Percentiles rank a stretch among this genome's conserved stretches.
Evolutionary conservation across 2,797 vertebrate genomes (phyloP).

Genomic region (Enteromius treurensis): DNA sequence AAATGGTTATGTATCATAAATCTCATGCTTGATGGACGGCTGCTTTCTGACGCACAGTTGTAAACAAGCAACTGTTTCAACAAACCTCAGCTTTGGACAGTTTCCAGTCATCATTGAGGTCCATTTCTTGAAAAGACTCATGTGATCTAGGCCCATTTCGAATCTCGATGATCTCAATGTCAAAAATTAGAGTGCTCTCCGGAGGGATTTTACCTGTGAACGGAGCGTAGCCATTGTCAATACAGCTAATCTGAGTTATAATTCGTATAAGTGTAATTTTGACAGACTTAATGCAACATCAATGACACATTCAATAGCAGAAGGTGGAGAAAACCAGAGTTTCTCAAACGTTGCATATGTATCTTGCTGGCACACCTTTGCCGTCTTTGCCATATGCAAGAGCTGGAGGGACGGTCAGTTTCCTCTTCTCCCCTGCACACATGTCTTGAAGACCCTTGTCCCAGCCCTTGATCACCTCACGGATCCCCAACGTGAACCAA

Average conservation of each 20-base stretch:
- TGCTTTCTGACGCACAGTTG: no score
- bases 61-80: neutral
- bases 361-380: slow-evolving; percentile 81
- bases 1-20: neutral
- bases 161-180: slow-evolving; percentile 92
- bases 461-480: slow-evolving; percentile 91
- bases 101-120: slow-evolving; percentile 97
- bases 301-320: neutral
- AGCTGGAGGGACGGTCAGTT: slow-evolving; percentile 85
- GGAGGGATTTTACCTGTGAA: slow-evolving; percentile 90
- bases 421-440: slow-evolving; percentile 92
- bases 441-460: slow-evolving; percentile 91
- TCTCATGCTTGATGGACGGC: neutral
- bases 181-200: slow-evolving; percentile 90
- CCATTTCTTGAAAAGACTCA: slow-evolving; percentile 98
- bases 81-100: slow-evolving; percentile 91
- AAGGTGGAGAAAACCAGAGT: neutral
- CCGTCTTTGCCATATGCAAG: slow-evolving; percentile 95
- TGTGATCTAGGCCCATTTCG: slow-evolving; percentile 93
- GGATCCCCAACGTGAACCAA: slow-evolving; percentile 94
- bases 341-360: neutral
- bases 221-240: slow-evolving; percentile 26
- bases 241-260: neutral
- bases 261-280: neutral
- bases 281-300: neutral